phyloP scores from a whole-genome alignment of 2,113 vertebrate genomes.

The Xiphophorus maculatus region DNA sequence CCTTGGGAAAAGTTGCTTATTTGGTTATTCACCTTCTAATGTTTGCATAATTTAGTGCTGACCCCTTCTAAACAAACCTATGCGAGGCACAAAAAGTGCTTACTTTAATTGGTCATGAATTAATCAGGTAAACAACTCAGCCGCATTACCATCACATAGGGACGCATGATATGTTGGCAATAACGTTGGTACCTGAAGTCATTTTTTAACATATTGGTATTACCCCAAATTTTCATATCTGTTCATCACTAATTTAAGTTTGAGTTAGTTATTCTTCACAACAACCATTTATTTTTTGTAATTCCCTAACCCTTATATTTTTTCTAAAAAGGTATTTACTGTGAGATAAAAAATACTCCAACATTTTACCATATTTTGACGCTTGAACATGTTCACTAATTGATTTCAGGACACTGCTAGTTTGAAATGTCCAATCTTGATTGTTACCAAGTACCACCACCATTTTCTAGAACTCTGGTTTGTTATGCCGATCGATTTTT shows the following conservation, averaged over 20 bases:
- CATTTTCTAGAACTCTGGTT: not conserved
- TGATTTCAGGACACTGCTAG: too few relatives aligned
- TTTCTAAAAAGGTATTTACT: not conserved
- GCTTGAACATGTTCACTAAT: too few relatives aligned
- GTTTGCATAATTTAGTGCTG: not conserved
- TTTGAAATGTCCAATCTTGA: not conserved
- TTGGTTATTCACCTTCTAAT: conserved; percentile 1
- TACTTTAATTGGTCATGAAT: conserved; percentile 1
- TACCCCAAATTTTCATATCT: too few relatives aligned
- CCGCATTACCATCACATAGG: not conserved
- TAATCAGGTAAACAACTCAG: not conserved
- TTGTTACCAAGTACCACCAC: not conserved
- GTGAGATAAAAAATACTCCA: too few relatives aligned
- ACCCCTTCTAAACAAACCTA: not conserved
- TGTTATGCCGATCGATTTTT: not conserved
- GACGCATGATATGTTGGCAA: too few relatives aligned
- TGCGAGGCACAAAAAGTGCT: not conserved
- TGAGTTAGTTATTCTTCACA: not conserved
- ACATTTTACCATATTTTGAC: too few relatives aligned
- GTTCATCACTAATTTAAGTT: not conserved
- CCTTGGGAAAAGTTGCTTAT: not conserved
- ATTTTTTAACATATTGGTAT: too few relatives aligned
- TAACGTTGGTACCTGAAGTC: too few relatives aligned
- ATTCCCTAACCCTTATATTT: too few relatives aligned
- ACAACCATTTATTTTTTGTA: not conserved